A percentile compares a stretch with the other conserved stretches of the same genome.
Conservation (phyloP, 1,140 invertebrate species). For the Eueides isabella region DNA sequence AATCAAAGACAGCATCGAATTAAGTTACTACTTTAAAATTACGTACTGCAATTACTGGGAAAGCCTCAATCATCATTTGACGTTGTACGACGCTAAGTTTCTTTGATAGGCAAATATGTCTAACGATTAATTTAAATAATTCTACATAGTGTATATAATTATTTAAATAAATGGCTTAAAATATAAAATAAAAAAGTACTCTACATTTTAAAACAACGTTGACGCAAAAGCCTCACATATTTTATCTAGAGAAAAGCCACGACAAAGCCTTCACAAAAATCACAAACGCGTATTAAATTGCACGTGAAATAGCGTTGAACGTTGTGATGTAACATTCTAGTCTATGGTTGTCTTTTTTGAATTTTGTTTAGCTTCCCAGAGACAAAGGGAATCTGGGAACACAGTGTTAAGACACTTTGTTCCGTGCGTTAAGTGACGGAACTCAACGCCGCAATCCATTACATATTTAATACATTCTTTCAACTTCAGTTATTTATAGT, state of each 20-base stretch:
- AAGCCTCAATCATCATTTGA: not conserved
- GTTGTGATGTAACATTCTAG: not conserved
- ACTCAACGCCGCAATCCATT: too few species aligned
- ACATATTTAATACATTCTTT: too few species aligned
- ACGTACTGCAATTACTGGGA: not conserved
- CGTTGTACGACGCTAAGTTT: not conserved
- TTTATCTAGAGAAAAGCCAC: not conserved
- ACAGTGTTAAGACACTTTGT: not conserved
- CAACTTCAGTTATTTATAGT: too few species aligned
- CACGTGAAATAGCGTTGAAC: slow-evolving; percentile 3
- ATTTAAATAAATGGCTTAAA: not conserved
- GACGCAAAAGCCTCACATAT: slow-evolving; percentile 5
- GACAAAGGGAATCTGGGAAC: too few species aligned
- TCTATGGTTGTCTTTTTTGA: not conserved
- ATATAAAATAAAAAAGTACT: not conserved
- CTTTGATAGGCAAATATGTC: too few species aligned
- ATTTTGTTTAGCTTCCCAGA: not conserved
- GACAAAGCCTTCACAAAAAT: not conserved
- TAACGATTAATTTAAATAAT: too few species aligned
- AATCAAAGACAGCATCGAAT: not conserved
- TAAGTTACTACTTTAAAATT: not conserved
- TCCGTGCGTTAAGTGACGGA: too few species aligned
- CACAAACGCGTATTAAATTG: slow-evolving; percentile 12
- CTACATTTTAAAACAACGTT: not conserved
- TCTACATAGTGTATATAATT: too few species aligned